Evolutionary conservation across 2,113 vertebrate genomes (phyloP).

Genomic region (Lamprologus callipterus): DNA sequence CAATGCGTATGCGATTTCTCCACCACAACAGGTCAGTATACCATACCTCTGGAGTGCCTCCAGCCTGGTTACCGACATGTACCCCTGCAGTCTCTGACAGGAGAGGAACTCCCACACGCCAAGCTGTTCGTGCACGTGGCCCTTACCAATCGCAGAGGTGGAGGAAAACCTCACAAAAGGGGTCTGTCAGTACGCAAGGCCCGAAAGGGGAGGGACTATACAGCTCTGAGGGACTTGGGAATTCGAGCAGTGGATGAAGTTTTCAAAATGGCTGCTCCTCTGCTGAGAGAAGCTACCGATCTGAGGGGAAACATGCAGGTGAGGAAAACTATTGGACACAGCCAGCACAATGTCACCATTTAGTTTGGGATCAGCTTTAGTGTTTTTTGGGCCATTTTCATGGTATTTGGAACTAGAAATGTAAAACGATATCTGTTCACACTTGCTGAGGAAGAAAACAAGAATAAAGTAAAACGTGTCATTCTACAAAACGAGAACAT

Average conservation of each 20-base stretch:
- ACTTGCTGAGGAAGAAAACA: background rate
- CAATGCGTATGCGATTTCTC: background rate
- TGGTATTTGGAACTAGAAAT: background rate
- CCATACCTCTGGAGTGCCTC: conserved; percentile 90
- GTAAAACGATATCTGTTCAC: background rate
- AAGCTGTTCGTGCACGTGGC: conserved; percentile 90
- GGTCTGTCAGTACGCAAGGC: conserved; percentile 92
- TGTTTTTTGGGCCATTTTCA: background rate
- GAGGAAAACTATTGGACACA: background rate
- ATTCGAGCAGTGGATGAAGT: conserved; percentile 88
- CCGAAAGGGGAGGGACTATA: conserved; percentile 84
- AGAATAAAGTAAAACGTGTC: background rate
- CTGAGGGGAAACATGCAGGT: conserved; percentile 96
- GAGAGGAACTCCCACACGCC: conserved; percentile 82
- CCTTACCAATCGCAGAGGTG: conserved; percentile 90
- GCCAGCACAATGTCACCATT: background rate
- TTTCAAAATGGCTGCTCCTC: conserved; percentile 85
- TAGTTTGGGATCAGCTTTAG: background rate
- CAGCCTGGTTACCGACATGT: conserved; percentile 89
- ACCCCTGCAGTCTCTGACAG: conserved; percentile 85
- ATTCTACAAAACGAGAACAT: background rate
- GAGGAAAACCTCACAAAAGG: conserved; percentile 90
- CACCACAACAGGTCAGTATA: conserved; percentile 80
- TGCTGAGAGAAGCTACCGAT: conserved; percentile 86
- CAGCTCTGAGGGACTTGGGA: conserved; percentile 83